Evolutionary conservation across 2,888 invertebrate genomes (phyloP).

Genomic region (Molorchus minor): DNA sequence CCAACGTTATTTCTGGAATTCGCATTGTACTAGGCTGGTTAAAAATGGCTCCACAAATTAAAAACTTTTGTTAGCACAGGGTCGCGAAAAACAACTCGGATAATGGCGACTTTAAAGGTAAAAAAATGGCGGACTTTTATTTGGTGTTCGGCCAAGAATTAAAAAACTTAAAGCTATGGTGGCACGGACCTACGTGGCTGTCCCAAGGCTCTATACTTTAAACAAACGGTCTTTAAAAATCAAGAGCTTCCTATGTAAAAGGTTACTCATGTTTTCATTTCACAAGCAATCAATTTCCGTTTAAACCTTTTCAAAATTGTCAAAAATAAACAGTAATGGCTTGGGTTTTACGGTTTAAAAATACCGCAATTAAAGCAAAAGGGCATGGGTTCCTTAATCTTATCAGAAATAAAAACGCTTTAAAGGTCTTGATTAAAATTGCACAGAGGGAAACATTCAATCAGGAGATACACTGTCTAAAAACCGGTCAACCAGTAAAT

Average conservation of each 20-base stretch:
- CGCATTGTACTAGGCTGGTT: slow-evolving; percentile 1
- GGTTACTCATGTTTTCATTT: slow-evolving; percentile 2
- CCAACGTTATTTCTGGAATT: slow-evolving; percentile 2
- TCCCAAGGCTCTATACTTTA: neutral
- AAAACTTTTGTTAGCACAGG: slow-evolving; percentile 18
- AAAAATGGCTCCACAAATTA: slow-evolving; percentile 10
- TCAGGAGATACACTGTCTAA: neutral
- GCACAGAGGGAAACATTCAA: neutral
- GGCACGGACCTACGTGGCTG: slow-evolving; percentile 27
- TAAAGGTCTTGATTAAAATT: neutral
- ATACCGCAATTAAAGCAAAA: neutral
- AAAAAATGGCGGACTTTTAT: slow-evolving; percentile 1
- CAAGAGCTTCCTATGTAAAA: neutral
- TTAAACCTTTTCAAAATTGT: neutral
- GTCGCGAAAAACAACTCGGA: slow-evolving; percentile 7
- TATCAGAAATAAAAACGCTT: neutral
- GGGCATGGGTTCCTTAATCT: neutral
- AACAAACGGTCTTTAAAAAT: too few species aligned
- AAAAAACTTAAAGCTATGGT: slow-evolving; percentile 16
- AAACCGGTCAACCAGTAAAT: neutral
- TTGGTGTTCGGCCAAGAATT: neutral
- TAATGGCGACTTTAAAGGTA: slow-evolving; percentile 5
- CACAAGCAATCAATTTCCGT: slow-evolving; percentile 1
- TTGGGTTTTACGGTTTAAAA: slow-evolving; percentile 1
- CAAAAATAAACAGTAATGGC: slow-evolving; percentile 4